These are phyloP conservation scores for Eufriesea mexicana DNA, from an alignment of 1,140 invertebrate species.

Conservation along the genomic window DNA sequence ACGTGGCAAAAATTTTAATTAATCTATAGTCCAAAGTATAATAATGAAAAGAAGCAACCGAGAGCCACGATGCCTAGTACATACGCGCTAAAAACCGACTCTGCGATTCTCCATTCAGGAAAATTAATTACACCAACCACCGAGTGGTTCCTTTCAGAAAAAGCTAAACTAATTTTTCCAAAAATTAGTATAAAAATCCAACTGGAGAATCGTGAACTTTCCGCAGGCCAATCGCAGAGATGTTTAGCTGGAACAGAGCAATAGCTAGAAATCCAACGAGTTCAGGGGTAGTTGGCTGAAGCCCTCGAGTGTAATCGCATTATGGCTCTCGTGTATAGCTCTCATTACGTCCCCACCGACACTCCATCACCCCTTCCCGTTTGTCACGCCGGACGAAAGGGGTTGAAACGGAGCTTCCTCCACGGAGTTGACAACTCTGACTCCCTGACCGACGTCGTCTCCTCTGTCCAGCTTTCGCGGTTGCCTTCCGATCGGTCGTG, in stretches of 20 bases:
- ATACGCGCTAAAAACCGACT: too few species aligned
- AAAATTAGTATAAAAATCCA: neutral
- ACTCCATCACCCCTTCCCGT: slow-evolving; percentile 49
- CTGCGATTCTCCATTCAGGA: too few species aligned
- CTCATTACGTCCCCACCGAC: slow-evolving; percentile 75
- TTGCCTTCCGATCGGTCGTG: neutral
- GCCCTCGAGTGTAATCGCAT: slow-evolving; percentile 81
- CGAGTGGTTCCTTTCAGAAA: neutral
- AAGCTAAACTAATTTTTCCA: too few species aligned
- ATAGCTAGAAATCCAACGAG: slow-evolving; percentile 74
- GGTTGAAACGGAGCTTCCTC: slow-evolving; percentile 63
- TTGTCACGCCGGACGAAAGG: slow-evolving; percentile 39
- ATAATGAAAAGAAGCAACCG: neutral
- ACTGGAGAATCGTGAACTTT: slow-evolving; percentile 26
- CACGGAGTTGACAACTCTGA: slow-evolving; percentile 46
- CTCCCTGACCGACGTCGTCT: neutral
- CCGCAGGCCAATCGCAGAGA: slow-evolving; percentile 64
- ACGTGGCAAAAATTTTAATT: too few species aligned
- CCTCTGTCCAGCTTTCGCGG: neutral
- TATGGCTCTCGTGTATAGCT: slow-evolving; percentile 77
- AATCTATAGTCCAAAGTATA: neutral
- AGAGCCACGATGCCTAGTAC: too few species aligned
- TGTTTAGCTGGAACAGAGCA: slow-evolving; percentile 72
- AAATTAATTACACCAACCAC: neutral
- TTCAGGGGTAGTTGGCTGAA: slow-evolving; percentile 80